Evolutionary conservation across 2,113 vertebrate species (phyloP), one percentile per base, ranked within the genome.

Genomic region (Otis tarda): DNA sequence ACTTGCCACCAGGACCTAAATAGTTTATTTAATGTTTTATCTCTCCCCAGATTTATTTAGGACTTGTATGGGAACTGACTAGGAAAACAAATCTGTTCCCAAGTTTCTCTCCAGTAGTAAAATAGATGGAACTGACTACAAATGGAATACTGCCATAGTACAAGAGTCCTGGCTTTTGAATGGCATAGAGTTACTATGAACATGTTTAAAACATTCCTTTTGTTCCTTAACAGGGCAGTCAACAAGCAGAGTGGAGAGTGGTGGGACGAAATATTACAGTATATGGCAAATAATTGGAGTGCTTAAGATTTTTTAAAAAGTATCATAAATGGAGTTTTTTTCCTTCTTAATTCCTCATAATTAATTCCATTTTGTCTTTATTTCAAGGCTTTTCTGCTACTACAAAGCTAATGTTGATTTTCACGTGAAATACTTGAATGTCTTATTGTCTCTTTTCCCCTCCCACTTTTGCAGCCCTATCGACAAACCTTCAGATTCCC

Each of bases 401-500:
- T 93, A 22, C 5, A 4, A 92, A 68, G 18, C 33, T 79, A 84
- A 65, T 93, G 35, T 47, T 93, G 57, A 33, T 79, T 84, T 92
- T 76, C 50, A 20, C 0, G 0, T 77, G 52, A n/a, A 74, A 20
- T 92, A 45, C 24, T 80, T 27, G 17, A 67, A 12, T 77, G 19
- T 93, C 90, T 94, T 84, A 91, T 15, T 97, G 78, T 97, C 43
- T 96, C 47, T 91, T 92, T 81, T 81, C 52, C 61, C 94, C 39
- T 98, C n/a, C 97, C 57, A 84, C 49, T 83, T 97, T 97, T 98
- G 78, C 97, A 99, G 99, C 98, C 99, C 99, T 95, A 98, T 98
- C 73, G 99, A 99, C 97, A 99, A 99, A 98, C 98, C 99, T 98
- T 98, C 99, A 98, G 99, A 99, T 97, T 98, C 99, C 57, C 98